These are phyloP conservation scores for Brachionus rubens DNA, from an alignment of 1,140 invertebrate genomes.

Conservation along the genomic window DNA sequence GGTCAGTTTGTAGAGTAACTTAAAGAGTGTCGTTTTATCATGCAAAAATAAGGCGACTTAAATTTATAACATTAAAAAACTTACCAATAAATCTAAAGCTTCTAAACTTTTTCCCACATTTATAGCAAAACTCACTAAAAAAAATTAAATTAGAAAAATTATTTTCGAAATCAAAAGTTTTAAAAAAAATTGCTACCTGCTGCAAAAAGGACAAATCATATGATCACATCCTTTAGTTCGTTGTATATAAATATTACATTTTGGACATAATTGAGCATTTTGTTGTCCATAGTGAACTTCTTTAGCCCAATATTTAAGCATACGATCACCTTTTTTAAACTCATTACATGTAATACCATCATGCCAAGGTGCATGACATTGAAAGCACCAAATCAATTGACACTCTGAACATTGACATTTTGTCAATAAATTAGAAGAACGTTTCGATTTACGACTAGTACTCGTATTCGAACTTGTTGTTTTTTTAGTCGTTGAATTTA, in stretches of 20 bases:
- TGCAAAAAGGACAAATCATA: slow-evolving; percentile 60
- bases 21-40: too few relatives aligned
- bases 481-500: slow-evolving; percentile 48
- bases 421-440: slow-evolving; percentile 48
- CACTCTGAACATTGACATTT: slow-evolving; percentile 55
- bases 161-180: background rate
- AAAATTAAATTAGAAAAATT: background rate
- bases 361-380: slow-evolving; percentile 61
- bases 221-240: slow-evolving; percentile 61
- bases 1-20: too few relatives aligned
- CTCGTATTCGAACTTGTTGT: too few relatives aligned
- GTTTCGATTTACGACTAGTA: too few relatives aligned
- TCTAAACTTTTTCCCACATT: slow-evolving; percentile 58
- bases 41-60: background rate
- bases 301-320: slow-evolving; percentile 60
- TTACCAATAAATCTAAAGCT: slow-evolving; percentile 56
- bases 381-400: slow-evolving; percentile 59
- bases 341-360: slow-evolving; percentile 58
- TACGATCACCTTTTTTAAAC: slow-evolving; percentile 57
- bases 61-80: background rate
- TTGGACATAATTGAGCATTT: slow-evolving; percentile 62
- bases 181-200: slow-evolving; percentile 49
- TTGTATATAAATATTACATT: slow-evolving; percentile 62
- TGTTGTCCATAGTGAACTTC: slow-evolving; percentile 56
- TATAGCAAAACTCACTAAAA: slow-evolving; percentile 58